phyloP scores from a whole-genome alignment of 2,113 vertebrate genomes.

The Lophius piscatorius region DNA sequence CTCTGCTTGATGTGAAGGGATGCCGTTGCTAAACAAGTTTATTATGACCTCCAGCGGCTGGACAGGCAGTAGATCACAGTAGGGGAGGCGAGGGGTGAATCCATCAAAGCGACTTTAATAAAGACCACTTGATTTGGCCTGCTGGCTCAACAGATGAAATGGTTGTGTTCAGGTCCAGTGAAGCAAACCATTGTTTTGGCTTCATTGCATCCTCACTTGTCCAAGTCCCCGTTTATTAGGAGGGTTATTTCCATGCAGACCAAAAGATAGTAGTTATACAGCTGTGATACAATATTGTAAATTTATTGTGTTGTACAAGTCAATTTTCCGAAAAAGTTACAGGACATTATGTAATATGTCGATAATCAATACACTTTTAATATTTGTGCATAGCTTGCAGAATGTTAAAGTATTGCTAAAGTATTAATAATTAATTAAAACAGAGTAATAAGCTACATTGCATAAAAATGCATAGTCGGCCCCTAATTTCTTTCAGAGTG shows the following conservation, averaged over 20 bases:
- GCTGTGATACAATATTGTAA: too few species aligned
- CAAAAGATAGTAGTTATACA: conserved; percentile 12
- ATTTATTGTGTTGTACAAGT: too few species aligned
- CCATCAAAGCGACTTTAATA: conserved; percentile 76
- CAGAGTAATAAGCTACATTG: too few species aligned
- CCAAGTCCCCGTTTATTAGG: conserved; percentile 40
- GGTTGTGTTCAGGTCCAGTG: conserved; percentile 68
- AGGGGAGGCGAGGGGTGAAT: conserved; percentile 66
- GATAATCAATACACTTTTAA: too few species aligned
- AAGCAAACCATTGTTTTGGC: conserved; percentile 44
- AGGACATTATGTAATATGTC: too few species aligned
- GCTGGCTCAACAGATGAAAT: conserved; percentile 70
- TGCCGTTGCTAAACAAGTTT: conserved; percentile 71
- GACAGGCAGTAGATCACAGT: conserved; percentile 72
- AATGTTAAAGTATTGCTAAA: too few species aligned
- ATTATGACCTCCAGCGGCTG: conserved; percentile 70
- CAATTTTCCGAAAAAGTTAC: too few species aligned
- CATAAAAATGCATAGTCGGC: too few species aligned
- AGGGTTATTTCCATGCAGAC: conserved; percentile 48
- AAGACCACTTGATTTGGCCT: conserved; percentile 71
- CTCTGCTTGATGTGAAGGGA: conserved; percentile 46
- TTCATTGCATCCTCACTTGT: conserved; percentile 24
- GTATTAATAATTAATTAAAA: too few species aligned
- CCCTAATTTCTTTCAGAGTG: too few species aligned
- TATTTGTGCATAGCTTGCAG: too few species aligned